A percentile compares a stretch with the other conserved stretches of the same genome.
Evolutionary conservation across 2,888 invertebrate species (phyloP).

Genomic region (Urechis unicinctus): DNA sequence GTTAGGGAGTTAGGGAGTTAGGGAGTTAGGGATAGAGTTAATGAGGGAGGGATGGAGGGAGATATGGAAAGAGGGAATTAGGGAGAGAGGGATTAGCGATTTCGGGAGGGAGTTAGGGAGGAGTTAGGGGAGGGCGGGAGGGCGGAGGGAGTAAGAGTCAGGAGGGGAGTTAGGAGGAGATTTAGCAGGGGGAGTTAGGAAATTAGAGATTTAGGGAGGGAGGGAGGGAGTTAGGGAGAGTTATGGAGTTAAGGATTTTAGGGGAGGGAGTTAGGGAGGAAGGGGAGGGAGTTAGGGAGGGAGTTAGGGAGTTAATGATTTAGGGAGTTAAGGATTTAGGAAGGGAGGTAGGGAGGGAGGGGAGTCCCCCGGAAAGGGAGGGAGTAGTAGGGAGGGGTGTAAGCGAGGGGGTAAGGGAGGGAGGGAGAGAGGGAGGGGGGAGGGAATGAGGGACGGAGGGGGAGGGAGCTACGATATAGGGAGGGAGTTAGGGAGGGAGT

Average conservation of each 20-base stretch:
- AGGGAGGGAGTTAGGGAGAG: neutral
- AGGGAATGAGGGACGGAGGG: neutral
- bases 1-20: neutral
- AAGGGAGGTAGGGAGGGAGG: neutral
- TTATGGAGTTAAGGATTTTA: too few species aligned
- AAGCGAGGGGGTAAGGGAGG: neutral
- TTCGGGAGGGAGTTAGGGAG: neutral
- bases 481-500: neutral
- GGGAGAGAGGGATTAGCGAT: neutral
- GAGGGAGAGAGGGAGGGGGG: neutral
- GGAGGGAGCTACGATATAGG: neutral
- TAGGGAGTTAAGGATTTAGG: neutral
- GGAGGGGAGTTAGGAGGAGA: neutral
- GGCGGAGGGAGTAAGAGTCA: neutral
- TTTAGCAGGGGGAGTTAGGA: neutral
- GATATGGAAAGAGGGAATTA: neutral
- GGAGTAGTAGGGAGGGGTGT: neutral
- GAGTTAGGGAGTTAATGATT: neutral
- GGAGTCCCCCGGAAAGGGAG: neutral
- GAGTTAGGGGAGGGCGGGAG: neutral
- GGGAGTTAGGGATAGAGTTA: neutral
- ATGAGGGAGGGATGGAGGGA: neutral
- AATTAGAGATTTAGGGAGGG: too few species aligned
- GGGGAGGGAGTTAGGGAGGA: neutral
- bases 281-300: neutral